Base-by-base conservation (phyloP, 2,888 invertebrate genomes). In the Eilema sororculum region DNA sequence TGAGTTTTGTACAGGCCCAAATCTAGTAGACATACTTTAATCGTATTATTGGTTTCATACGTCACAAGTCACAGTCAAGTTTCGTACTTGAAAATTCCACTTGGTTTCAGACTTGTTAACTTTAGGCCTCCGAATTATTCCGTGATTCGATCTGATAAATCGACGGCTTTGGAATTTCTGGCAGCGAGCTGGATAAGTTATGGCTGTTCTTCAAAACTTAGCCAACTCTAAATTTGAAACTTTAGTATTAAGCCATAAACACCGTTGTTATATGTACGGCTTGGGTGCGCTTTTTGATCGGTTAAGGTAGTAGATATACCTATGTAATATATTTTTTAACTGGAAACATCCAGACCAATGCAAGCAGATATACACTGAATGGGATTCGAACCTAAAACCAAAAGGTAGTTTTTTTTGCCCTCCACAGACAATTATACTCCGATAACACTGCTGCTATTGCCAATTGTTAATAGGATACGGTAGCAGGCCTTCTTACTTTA, bases 141-240 rank as follows among this genome's bases (percentile, higher is more conserved):
- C 41, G 64, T 71, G 68, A 79, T 79, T 65, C 70, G 71, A 79
- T 79, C 68, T 73, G 72, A 71, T 74, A 67, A 73, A 66, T 60
- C 37, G 65, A 65, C 33, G 57, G 57, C 57, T 65, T 65, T 33
- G 24, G 24, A 65, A 30, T 56, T 57, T 65, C 57, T 65, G 37
- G 65, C 30, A 65, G 57, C 37, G 57, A 65, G 28, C 52, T 57
- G 57, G n/a, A 57, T 65, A 65, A 65, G 22, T 57, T 65, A 65
- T 65, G 37, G 24, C 65, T 33, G 25, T 65, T 33, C 65, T 65
- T 65, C 57, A 65, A 65, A 65, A 65, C 65, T 65, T 57, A 1
- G 57, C 57, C 25, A 37, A 65, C 33, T 57, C 24, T 33, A 65
- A 22, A 65, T 33, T 57, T 22, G 33, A 65, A 65, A 65, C 57